Evolutionary conservation across 2,797 vertebrate species (phyloP).

Genomic region (Cyclopterus lumpus): DNA sequence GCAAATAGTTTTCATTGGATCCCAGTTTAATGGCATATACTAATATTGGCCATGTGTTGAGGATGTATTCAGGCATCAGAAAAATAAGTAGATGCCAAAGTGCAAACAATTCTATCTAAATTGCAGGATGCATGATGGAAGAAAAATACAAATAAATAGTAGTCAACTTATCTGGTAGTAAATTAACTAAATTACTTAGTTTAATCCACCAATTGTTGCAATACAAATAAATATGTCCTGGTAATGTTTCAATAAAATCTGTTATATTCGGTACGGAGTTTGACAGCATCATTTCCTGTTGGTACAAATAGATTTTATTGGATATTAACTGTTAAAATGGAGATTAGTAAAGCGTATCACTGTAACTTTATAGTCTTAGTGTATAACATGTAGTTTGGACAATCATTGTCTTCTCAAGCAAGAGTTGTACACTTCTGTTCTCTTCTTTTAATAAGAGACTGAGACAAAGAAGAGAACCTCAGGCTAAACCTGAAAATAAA

Average conservation of each 20-base stretch:
- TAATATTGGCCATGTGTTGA: background rate
- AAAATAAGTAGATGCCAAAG: background rate
- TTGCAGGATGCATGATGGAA: background rate
- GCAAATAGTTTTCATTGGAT: background rate
- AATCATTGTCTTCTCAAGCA: slow-evolving; percentile 23
- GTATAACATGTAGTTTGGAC: slow-evolving; percentile 6
- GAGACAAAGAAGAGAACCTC: slow-evolving; percentile 60
- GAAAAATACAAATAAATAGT: background rate
- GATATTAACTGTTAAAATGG: slow-evolving; percentile 1
- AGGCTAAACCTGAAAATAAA: slow-evolving; percentile 79
- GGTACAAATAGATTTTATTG: background rate
- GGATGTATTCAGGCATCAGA: background rate
- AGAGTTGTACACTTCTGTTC: slow-evolving; percentile 38
- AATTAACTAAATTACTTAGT: background rate
- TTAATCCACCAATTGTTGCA: slow-evolving; percentile 7
- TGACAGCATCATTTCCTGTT: background rate
- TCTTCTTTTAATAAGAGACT: slow-evolving; percentile 42
- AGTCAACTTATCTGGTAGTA: background rate
- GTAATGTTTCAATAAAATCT: background rate
- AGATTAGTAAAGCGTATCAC: slow-evolving; percentile 15
- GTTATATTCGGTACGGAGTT: background rate
- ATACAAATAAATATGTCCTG: background rate
- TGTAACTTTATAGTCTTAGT: slow-evolving; percentile 8
- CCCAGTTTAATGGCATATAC: background rate
- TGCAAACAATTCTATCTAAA: background rate